These are phyloP conservation scores for Drosophila cracens DNA, from an alignment of 2,888 invertebrate species.

Conservation along the genomic window DNA sequence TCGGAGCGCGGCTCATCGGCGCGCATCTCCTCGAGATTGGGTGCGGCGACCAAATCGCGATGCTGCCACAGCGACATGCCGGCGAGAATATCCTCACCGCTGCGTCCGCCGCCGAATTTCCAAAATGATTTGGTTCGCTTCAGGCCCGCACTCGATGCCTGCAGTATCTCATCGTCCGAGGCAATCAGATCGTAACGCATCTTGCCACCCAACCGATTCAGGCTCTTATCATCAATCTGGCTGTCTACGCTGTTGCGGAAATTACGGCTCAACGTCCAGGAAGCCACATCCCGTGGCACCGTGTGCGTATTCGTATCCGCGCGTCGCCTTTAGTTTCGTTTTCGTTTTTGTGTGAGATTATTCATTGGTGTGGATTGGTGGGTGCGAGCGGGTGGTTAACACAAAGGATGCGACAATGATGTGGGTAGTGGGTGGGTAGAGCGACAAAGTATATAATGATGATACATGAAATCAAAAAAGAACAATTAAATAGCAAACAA, in stretches of 20 bases:
- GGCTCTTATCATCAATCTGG: constrained; percentile 82
- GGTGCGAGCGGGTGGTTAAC: constrained; percentile 52
- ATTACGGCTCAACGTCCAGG: constrained; percentile 83
- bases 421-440: constrained; percentile 21
- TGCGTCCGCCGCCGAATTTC: constrained; percentile 89
- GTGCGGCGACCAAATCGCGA: constrained; percentile 89
- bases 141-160: constrained; percentile 87
- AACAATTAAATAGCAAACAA: constrained; percentile 54
- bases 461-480: constrained; percentile 76
- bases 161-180: constrained; percentile 83
- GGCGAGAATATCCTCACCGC: constrained; percentile 91
- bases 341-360: constrained; percentile 8
- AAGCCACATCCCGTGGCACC: constrained; percentile 81
- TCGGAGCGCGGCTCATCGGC: constrained; percentile 53
- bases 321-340: constrained; percentile 62
- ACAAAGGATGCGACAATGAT: constrained; percentile 61
- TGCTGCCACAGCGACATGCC: constrained; percentile 96
- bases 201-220: constrained; percentile 71
- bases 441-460: constrained; percentile 63
- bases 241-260: constrained; percentile 83
- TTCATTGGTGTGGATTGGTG: constrained; percentile 25
- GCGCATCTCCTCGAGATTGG: constrained; percentile 78
- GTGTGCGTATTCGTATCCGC: constrained; percentile 82
- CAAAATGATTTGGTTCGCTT: constrained; percentile 94
- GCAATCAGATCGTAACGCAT: constrained; percentile 83